Percentiles rank a stretch among this genome's conserved stretches.
These are phyloP conservation scores for Adelphocoris suturalis DNA, from an alignment of 2,888 invertebrate species.

Conservation along the genomic window DNA sequence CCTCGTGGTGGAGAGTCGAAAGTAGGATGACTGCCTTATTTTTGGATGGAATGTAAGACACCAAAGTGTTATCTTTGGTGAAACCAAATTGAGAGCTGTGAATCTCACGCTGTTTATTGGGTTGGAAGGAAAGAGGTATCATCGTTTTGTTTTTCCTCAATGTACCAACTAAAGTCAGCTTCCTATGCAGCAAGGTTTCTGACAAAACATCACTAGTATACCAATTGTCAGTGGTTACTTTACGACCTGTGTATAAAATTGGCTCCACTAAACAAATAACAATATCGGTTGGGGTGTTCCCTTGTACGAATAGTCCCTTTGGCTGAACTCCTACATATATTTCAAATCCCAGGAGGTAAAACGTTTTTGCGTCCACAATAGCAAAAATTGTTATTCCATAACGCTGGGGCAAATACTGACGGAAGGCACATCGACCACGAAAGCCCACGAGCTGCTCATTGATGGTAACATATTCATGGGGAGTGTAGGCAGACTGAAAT, in stretches of 20 bases:
- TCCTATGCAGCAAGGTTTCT: constrained; percentile 68
- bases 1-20: no score
- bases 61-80: no score
- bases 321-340: constrained; percentile 76
- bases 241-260: constrained; percentile 76
- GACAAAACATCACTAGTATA: constrained; percentile 76
- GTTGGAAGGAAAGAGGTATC: no score
- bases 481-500: constrained; percentile 73
- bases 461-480: constrained; percentile 75
- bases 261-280: constrained; percentile 77
- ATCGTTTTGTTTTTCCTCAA: no score
- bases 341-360: constrained; percentile 62
- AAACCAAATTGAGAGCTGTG: no score
- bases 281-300: no score
- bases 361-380: constrained; percentile 31
- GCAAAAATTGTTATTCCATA: constrained; percentile 55
- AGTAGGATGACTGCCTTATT: no score
- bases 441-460: constrained; percentile 76
- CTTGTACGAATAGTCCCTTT: no score
- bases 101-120: no score
- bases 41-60: no score
- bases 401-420: constrained; percentile 36
- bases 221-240: constrained; percentile 77
- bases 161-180: constrained; percentile 53
- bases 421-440: constrained; percentile 73